Evolutionary conservation across 2,113 vertebrate species (phyloP).

Genomic region (Campylomormyrus numenius): DNA sequence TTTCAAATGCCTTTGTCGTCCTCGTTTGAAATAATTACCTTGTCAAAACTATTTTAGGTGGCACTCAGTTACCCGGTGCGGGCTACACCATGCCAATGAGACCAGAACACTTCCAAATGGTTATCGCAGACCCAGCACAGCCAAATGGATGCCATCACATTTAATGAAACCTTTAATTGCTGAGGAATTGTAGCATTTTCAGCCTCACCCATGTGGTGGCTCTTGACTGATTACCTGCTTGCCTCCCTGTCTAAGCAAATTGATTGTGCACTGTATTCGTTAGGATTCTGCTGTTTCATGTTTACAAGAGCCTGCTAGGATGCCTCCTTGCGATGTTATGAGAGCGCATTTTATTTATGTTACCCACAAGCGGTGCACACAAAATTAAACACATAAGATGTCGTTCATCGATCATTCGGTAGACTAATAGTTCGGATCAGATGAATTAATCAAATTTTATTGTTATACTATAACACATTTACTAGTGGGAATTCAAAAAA

Average conservation of each 20-base stretch:
- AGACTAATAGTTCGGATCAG: neutral
- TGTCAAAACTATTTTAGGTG: slow-evolving; percentile 24
- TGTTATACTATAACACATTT: neutral
- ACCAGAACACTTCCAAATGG: neutral
- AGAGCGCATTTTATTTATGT: neutral
- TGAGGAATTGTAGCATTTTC: slow-evolving; percentile 11
- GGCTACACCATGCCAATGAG: neutral
- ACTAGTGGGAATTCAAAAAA: neutral
- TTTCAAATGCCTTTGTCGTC: slow-evolving; percentile 19
- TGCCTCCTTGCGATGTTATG: neutral
- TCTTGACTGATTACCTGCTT: slow-evolving; percentile 3
- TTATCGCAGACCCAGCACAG: neutral
- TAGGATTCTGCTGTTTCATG: slow-evolving; percentile 7
- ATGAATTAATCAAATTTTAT: neutral
- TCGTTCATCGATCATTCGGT: neutral
- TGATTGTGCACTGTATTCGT: neutral
- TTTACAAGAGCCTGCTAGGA: neutral
- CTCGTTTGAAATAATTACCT: slow-evolving; percentile 40
- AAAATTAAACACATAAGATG: slow-evolving; percentile 6
- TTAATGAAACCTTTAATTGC: slow-evolving; percentile 19
- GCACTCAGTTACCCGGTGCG: neutral
- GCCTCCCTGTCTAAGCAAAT: neutral
- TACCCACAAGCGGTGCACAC: neutral
- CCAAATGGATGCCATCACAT: slow-evolving; percentile 13
- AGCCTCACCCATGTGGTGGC: neutral